These are phyloP conservation scores for Berghia stephanieae DNA, from an alignment of 1,140 invertebrate genomes.

Conservation along the genomic window DNA sequence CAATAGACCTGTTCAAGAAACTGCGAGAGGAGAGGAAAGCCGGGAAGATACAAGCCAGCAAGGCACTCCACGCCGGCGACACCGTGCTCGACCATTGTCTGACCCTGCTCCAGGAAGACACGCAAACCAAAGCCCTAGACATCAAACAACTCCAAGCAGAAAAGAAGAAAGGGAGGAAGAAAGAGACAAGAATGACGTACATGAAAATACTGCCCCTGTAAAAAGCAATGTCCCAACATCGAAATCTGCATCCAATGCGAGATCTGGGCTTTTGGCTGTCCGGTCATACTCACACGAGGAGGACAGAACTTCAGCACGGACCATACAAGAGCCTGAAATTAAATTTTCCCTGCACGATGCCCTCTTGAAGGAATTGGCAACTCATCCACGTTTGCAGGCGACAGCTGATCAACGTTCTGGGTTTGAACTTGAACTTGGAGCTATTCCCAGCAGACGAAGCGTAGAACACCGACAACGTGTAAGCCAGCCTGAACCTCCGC, in stretches of 20 bases:
- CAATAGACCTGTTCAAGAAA: background rate
- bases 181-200: background rate
- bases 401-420: background rate
- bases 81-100: background rate
- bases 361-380: background rate
- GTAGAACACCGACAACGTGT: background rate
- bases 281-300: background rate
- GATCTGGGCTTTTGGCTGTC: background rate
- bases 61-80: background rate
- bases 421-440: background rate
- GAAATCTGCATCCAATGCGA: background rate
- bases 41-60: background rate
- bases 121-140: too few relatives aligned
- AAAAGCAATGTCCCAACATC: background rate
- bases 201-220: background rate
- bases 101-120: background rate
- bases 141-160: background rate
- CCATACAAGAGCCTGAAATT: background rate
- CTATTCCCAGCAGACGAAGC: slow-evolving; percentile 9
- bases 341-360: background rate
- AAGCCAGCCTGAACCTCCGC: background rate
- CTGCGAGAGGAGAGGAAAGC: background rate
- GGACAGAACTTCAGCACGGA: background rate
- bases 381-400: slow-evolving; percentile 18
- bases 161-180: background rate